phyloP scores from a whole-genome alignment of 2,797 vertebrate genomes.

The Acanthis flammea region DNA sequence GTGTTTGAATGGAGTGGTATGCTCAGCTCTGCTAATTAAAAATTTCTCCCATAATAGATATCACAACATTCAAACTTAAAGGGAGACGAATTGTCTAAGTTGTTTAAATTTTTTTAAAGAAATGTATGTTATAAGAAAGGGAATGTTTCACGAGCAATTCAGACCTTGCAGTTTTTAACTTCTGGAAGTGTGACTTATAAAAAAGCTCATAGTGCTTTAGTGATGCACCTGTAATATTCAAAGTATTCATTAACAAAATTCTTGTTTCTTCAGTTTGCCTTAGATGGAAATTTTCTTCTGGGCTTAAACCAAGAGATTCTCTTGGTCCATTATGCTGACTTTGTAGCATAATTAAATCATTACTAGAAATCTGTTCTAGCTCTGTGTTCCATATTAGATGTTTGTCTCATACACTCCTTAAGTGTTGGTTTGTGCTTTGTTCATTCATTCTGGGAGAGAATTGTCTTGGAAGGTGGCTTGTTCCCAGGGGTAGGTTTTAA shows the following conservation, averaged over 20 bases:
- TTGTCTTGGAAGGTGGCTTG: neutral
- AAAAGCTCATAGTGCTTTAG: neutral
- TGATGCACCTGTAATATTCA: neutral
- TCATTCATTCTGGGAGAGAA: neutral
- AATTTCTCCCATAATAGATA: neutral
- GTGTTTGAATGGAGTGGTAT: neutral
- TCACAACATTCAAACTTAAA: neutral
- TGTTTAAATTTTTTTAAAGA: neutral
- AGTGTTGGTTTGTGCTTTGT: neutral
- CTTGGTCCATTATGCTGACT: neutral
- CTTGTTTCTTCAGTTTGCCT: neutral
- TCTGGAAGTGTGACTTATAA: neutral
- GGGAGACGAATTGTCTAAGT: neutral
- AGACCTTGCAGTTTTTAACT: neutral
- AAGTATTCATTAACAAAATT: neutral
- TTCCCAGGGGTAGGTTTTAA: neutral
- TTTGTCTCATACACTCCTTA: neutral
- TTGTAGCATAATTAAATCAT: neutral
- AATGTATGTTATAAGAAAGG: fast-evolving
- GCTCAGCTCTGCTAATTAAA: neutral
- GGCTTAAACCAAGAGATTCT: neutral
- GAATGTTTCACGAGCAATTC: neutral
- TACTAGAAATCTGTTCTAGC: neutral
- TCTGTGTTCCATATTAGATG: neutral
- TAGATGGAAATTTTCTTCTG: neutral